Evolutionary conservation across 2,888 invertebrate species (phyloP).

Genomic region (Heliothis peltigera): DNA sequence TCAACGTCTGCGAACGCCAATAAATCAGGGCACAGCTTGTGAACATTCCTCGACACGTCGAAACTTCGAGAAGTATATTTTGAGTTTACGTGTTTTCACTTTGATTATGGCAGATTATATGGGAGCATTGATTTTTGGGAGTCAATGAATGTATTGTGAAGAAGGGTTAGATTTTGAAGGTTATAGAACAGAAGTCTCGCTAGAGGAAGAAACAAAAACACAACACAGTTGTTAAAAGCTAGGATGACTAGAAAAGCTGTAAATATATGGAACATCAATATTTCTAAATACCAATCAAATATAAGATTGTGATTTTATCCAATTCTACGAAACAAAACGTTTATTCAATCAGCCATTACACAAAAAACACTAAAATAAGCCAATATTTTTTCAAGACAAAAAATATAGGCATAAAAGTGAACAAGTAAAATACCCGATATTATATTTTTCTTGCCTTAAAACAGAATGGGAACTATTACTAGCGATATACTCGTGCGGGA

Average conservation of each 20-base stretch:
- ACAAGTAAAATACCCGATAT: background rate
- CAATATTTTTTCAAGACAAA: background rate
- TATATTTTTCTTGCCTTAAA: background rate
- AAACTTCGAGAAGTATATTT: conserved; percentile 69
- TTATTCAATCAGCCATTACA: no score
- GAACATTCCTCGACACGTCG: conserved; percentile 64
- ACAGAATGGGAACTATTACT: conserved; percentile 12
- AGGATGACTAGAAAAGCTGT: no score
- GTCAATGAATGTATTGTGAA: background rate
- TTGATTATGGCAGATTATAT: conserved; percentile 52
- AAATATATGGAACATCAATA: no score
- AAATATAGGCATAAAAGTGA: background rate
- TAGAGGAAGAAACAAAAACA: no score
- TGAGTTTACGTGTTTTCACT: conserved; percentile 57
- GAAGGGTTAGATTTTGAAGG: no score
- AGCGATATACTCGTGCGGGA: conserved; percentile 2
- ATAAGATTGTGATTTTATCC: no score
- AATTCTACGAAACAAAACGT: no score
- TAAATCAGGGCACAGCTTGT: conserved; percentile 71
- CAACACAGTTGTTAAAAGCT: no score
- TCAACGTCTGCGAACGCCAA: conserved; percentile 50
- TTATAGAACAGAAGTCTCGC: no score
- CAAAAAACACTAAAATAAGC: no score
- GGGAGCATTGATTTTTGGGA: conserved; percentile 9
- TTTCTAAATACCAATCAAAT: no score